Evolutionary conservation across 2,888 invertebrate genomes (phyloP), one percentile per base, ranked within the genome.

Genomic region (Spicauda simplicius): DNA sequence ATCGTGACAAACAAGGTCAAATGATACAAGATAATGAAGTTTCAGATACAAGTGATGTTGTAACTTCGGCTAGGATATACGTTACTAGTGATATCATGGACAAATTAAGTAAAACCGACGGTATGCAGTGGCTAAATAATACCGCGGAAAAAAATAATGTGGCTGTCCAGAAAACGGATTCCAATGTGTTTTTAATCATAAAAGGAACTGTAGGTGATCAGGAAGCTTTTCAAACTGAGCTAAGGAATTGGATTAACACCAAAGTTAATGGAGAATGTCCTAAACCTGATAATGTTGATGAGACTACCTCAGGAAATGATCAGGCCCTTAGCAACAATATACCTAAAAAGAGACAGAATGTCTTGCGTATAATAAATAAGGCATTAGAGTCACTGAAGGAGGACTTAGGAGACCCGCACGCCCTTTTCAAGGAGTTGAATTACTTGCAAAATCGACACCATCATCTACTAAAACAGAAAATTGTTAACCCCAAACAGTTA

Each of bases 371-470:
- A 66, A 76, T 94, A 18, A 81, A 68, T 37, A 82, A 76, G 57
- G 87, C 91, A 10, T 76, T 94, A 2, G 81, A 86, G 16, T 87
- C 87, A 1, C 76, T 93, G 33, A 86, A 90, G 16, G 78, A 86
- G 66, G 83, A 94, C 64, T 73, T 91, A 5, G 95, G 95, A 11
- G 94, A 95, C 73, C 94, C 94, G 0, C 85, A 85, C 66, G 78
- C 81, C 4, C 76, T 94, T 5, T 90, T 86, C 63, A 86, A 88
- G 54, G 89, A 93, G 71, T 80, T 95, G 41, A 84, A 78, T 41
- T 87, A 77, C 69, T 80, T 91, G 25, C 93, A 94, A 73, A 87
- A 83, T 33, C 82, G 85, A 69, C 93, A 94, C 68, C 83, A 90
- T 33, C 87, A 92, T 64, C 79, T 92, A 33, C 72, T 85, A 2